Percentiles rank a stretch among this genome's conserved stretches.
phyloP scores from a whole-genome alignment of 1,140 invertebrate species.

The Drosophila nannoptera region DNA sequence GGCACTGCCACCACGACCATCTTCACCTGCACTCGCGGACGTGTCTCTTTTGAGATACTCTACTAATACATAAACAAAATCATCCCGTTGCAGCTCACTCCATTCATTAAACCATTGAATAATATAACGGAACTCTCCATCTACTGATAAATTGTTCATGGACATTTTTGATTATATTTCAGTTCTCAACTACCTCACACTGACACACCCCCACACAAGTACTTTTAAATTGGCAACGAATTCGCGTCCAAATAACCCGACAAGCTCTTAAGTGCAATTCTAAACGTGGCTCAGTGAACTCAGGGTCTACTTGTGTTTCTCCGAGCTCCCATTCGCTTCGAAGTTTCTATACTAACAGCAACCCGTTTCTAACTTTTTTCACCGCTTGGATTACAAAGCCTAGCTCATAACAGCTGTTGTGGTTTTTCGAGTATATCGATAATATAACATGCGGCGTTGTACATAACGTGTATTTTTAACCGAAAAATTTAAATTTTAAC shows the following conservation, averaged over 20 bases:
- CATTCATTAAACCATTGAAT: constrained; percentile 93
- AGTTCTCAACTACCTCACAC: constrained; percentile 36
- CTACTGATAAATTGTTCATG: constrained; percentile 77
- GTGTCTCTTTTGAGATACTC: constrained; percentile 82
- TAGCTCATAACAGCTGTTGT: constrained; percentile 48
- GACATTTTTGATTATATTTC: constrained; percentile 56
- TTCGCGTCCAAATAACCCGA: constrained; percentile 4
- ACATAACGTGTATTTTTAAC: constrained; percentile 10
- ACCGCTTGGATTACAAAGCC: constrained; percentile 46
- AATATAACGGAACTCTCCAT: constrained; percentile 88
- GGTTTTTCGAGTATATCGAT: constrained; percentile 24
- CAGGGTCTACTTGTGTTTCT: constrained; percentile 14
- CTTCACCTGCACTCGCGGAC: constrained; percentile 55
- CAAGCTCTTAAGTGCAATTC: constrained; percentile 9
- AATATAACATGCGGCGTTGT: constrained; percentile 14
- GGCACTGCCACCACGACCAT: constrained; percentile 59
- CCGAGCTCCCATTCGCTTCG: constrained; percentile 27
- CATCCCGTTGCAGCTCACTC: constrained; percentile 90
- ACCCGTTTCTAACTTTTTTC: constrained; percentile 59
- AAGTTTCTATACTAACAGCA: constrained; percentile 63
- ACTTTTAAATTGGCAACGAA: constrained; percentile 12
- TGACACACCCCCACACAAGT: constrained; percentile 21
- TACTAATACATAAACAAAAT: constrained; percentile 89
- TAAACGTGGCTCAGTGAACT: constrained; percentile 6
- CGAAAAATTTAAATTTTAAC: neutral